Evolutionary conservation across 2,888 invertebrate species (phyloP).

Genomic region (Meiosimyza platycephala): DNA sequence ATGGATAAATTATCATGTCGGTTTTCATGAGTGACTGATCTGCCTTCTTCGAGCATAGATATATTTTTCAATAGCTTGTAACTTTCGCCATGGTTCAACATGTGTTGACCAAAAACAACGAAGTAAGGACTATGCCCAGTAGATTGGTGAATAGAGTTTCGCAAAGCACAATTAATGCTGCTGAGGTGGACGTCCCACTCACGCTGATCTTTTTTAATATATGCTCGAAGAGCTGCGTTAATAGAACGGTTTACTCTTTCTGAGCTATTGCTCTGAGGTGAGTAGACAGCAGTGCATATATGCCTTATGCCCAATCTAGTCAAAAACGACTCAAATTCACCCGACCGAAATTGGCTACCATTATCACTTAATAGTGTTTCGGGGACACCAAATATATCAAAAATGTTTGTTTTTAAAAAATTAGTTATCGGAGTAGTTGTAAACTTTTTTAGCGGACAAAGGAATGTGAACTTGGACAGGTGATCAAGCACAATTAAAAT

Average conservation of each 20-base stretch:
- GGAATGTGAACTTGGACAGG: background rate
- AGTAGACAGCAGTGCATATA: constrained; percentile 7
- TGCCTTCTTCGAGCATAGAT: too few species aligned
- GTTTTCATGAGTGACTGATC: too few species aligned
- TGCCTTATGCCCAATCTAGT: background rate
- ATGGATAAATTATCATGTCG: too few species aligned
- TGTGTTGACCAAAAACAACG: too few species aligned
- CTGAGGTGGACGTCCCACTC: constrained; percentile 14
- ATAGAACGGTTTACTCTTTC: constrained; percentile 23
- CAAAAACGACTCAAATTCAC: background rate
- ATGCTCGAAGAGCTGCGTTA: constrained; percentile 13
- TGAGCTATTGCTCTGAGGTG: background rate
- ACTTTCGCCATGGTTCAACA: too few species aligned
- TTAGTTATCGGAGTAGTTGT: background rate
- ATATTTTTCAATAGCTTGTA: too few species aligned
- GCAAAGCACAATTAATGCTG: constrained; percentile 11
- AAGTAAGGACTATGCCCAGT: too few species aligned
- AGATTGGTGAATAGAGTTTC: background rate
- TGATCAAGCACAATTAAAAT: constrained; percentile 26
- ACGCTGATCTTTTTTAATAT: constrained; percentile 1
- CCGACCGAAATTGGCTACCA: constrained; percentile 34
- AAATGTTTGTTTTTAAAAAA: background rate
- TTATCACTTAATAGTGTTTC: constrained; percentile 26
- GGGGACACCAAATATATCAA: constrained; percentile 7
- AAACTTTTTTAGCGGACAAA: constrained; percentile 7